Percentiles rank a stretch among this genome's conserved stretches.
These are phyloP conservation scores for Bombyx huttoni DNA, from an alignment of 2,888 invertebrate genomes.

Conservation along the genomic window DNA sequence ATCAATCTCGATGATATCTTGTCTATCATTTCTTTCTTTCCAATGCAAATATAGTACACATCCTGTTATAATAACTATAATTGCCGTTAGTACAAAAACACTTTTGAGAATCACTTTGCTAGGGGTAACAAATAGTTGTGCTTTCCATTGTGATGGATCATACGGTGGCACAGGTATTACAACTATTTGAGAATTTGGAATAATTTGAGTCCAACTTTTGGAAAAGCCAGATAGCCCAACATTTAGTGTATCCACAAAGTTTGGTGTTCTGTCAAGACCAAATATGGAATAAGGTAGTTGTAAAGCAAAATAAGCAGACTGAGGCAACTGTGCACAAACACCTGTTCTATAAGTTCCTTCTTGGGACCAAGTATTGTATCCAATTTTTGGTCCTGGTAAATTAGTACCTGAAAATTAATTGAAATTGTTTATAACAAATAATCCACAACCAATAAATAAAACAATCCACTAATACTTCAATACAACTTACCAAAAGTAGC, in stretches of 20 bases:
- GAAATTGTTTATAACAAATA: not conserved
- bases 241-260: slow-evolving; percentile 92
- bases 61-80: slow-evolving; percentile 87
- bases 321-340: slow-evolving; percentile 89
- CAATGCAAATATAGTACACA: slow-evolving; percentile 90
- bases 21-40: slow-evolving; percentile 79
- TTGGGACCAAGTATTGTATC: slow-evolving; percentile 90
- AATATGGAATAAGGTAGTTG: slow-evolving; percentile 96
- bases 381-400: slow-evolving; percentile 90
- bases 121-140: slow-evolving; percentile 94
- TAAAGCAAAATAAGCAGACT: slow-evolving; percentile 93
- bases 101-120: slow-evolving; percentile 94
- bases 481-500: slow-evolving; percentile 78
- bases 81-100: slow-evolving; percentile 88
- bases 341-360: slow-evolving; percentile 86
- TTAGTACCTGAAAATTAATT: slow-evolving; percentile 76
- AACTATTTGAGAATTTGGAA: slow-evolving; percentile 98
- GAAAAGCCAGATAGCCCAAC: slow-evolving; percentile 82
- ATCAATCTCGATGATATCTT: slow-evolving; percentile 63
- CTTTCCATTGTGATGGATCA: slow-evolving; percentile 87
- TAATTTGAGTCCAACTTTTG: slow-evolving; percentile 90
- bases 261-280: slow-evolving; percentile 97
- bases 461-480: not conserved
- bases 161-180: slow-evolving; percentile 90
- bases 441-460: not conserved